Evolutionary conservation across 2,888 invertebrate genomes (phyloP).

Genomic region (Cynaeus angustus): DNA sequence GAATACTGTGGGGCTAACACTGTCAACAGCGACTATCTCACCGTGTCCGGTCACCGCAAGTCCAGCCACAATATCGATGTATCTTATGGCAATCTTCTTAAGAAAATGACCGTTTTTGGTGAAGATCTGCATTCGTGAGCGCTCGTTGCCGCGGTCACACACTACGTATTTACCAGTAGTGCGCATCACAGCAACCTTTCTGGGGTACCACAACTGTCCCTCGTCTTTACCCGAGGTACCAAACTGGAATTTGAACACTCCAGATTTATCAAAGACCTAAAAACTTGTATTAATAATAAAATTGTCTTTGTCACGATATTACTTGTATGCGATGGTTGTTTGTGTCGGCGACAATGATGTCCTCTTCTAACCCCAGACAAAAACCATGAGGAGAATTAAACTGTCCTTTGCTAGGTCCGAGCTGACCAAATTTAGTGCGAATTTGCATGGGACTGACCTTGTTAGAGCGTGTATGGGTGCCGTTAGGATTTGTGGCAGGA

Average conservation of each 20-base stretch:
- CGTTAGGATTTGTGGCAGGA: constrained; percentile 68
- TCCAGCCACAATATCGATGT: constrained; percentile 94
- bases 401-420: constrained; percentile 94
- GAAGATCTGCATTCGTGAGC: constrained; percentile 98
- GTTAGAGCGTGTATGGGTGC: constrained; percentile 73
- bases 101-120: constrained; percentile 96
- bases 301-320: constrained; percentile 41
- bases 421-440: constrained; percentile 93
- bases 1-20: constrained; percentile 97
- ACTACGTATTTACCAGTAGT: constrained; percentile 94
- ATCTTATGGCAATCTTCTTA: constrained; percentile 93
- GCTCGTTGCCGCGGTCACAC: constrained; percentile 96
- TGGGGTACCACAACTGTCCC: constrained; percentile 97
- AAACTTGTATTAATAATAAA: constrained; percentile 12
- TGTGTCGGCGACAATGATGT: constrained; percentile 97
- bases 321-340: constrained; percentile 97
- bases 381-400: constrained; percentile 98
- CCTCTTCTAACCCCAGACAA: constrained; percentile 95
- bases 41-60: constrained; percentile 94
- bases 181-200: constrained; percentile 94
- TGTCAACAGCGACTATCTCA: constrained; percentile 96
- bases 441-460: constrained; percentile 91
- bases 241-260: constrained; percentile 94
- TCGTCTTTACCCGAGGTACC: constrained; percentile 96
- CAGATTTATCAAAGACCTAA: constrained; percentile 94